Conservation (phyloP, 2,113 vertebrate species). For the Apodemus speciosus region DNA sequence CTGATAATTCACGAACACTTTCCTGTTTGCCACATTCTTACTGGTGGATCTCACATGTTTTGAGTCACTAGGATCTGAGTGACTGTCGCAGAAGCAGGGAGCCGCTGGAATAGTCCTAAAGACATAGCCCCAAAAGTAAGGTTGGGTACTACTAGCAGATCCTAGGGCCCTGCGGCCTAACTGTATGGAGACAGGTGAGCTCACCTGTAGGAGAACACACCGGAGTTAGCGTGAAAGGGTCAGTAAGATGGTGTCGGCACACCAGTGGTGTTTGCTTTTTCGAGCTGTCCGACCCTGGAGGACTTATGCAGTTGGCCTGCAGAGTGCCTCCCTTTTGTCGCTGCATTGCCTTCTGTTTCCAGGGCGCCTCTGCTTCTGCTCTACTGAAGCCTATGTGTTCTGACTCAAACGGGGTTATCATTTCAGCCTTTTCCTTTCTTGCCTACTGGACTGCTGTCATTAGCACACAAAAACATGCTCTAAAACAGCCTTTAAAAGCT, state of each 20-base stretch:
- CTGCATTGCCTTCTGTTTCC: background rate
- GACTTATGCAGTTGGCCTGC: background rate
- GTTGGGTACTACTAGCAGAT: background rate
- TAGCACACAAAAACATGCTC: background rate
- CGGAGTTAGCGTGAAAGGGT: background rate
- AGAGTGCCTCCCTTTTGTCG: background rate
- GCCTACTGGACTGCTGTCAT: background rate
- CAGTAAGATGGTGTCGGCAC: background rate
- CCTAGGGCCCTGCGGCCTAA: background rate
- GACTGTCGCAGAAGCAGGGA: background rate
- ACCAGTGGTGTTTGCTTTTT: background rate
- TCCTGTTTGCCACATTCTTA: constrained; percentile 41
- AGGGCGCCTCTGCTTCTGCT: background rate
- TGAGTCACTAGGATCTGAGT: background rate
- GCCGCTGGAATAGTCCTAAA: background rate
- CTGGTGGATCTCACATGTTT: background rate
- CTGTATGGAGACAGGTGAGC: background rate
- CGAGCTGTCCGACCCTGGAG: background rate
- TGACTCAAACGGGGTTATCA: background rate
- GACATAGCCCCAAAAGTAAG: background rate
- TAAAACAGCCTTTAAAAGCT: background rate
- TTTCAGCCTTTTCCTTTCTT: background rate
- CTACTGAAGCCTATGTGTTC: background rate
- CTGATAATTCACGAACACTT: background rate
- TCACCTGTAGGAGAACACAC: background rate